Base-by-base conservation (phyloP, 2,888 invertebrate genomes). In the Acleris laterana region DNA sequence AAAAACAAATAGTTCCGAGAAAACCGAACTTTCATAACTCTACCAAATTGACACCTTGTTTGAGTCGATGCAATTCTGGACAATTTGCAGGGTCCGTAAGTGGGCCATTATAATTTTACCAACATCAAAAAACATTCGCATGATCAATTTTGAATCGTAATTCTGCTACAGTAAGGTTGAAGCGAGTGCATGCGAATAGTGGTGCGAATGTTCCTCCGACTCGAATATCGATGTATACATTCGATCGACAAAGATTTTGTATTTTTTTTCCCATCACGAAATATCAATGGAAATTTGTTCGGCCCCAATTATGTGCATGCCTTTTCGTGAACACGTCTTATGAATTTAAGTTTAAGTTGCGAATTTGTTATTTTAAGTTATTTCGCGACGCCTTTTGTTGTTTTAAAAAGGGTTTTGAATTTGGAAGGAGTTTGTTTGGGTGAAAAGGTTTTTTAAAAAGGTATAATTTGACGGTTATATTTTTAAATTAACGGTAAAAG, bases 41-140 rank as follows among this genome's bases (percentile, higher is more conserved):
- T 83, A 77, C 89, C 87, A 93, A 93, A 93, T 93, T 93, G 92
- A 92, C 92, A 93, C 92, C 92, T 92, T 90, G 92, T 88, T 85
- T 83, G 84, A 84, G 77, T 80, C 88, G 83, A 84, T 83, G 90
- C 90, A 88, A 89, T 89, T 86, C 90, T 80, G 83, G 81, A 88
- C 90, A 88, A 92, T 91, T 91, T 91, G 90, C 90, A 81, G 83
- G 78, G 84, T 80, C 81, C 81, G 87, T 91, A 92, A 92, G 92
- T 92, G 92, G 91, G 83, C 90, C 85, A 91, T 92, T 92, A 92
- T 87, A 85, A 80, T 79, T 79, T 72, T 75, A 77, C 89, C 74
- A 87, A 76, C 9, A 68, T 81, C 79, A 42, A 22, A 65, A 5
- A 59, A 50, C 46, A 19, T 19, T 22, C 5, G 2, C 44, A 2